Base-by-base conservation (phyloP, 2,888 invertebrate species). In the Copidosoma aretas region DNA sequence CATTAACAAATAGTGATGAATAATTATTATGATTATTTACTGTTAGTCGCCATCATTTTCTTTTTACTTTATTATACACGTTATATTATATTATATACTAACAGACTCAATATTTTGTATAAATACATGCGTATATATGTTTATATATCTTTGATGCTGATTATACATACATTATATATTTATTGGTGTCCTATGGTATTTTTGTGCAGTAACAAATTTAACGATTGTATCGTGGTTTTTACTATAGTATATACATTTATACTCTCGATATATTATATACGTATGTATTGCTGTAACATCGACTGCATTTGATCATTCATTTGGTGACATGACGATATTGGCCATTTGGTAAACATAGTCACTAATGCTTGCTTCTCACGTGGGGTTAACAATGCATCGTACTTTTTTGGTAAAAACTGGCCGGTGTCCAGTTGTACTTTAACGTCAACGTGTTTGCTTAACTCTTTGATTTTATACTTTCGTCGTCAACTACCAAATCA, bases 221-320 rank as follows among this genome's bases (percentile, higher is more conserved):
- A 14, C 24, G 41, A 41, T 25, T 43, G 17, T 21, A 41, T 21
- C 22, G 15, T n/a, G 25, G 17, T 51, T 58, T 64, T 24, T 49
- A 17, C n/a, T 49, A 14, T n/a, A n/a, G n/a, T n/a, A n/a, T n/a
- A n/a, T n/a, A n/a, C n/a, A n/a, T n/a, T n/a, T n/a, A 22, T 39
- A n/a, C 21, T 56, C 2, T 56, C 51, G 43, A 64, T 43, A 58
- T 51, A 49, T 21, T 39, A 64, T 41, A 41, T 64, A 64, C 58
- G 64, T 64, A 64, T 64, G 64, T 54, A 60, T 41, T 21, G 15
- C 24, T n/a, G 10, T 19, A 12, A 56, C 66, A 66, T 60, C 66
- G 66, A 60, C 39, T 60, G 60, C 67, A 51, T 61, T 66, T 49
- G 60, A 60, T 67, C 62, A 62, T 67, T 67, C 62, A 41, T 60